Percentiles rank a stretch among this genome's conserved stretches.
These are phyloP conservation scores for Botia almorhae DNA, from an alignment of 2,797 vertebrate genomes.

Conservation along the genomic window DNA sequence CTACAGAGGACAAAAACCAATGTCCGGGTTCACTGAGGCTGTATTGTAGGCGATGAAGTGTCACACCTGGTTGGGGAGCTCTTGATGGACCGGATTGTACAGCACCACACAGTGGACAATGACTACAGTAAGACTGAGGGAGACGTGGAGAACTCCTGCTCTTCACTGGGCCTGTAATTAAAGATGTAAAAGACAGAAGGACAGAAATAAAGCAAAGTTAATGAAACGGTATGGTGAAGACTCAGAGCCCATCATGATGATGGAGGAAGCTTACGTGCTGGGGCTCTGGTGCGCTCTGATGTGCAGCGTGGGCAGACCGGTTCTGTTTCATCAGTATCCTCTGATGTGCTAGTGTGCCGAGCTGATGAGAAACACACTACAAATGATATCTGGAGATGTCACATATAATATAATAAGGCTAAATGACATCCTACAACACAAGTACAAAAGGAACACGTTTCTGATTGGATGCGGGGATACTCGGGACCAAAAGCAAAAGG, in stretches of 20 bases:
- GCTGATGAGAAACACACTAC: slow-evolving; percentile 51
- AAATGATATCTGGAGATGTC: background rate
- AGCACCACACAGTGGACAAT: slow-evolving; percentile 58
- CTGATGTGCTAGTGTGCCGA: slow-evolving; percentile 31
- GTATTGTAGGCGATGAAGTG: background rate
- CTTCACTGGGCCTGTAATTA: slow-evolving; percentile 40
- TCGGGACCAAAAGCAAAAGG: no score
- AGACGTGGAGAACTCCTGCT: slow-evolving; percentile 19
- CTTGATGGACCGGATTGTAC: slow-evolving; percentile 2
- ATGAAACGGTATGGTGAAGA: background rate
- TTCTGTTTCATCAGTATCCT: slow-evolving; percentile 53
- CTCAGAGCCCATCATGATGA: background rate
- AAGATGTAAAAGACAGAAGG: slow-evolving; percentile 18
- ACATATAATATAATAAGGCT: no score
- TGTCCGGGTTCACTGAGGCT: background rate
- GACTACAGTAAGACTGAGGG: slow-evolving; percentile 12
- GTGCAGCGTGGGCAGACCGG: slow-evolving; percentile 29
- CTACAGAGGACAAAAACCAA: background rate
- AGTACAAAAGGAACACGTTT: no score
- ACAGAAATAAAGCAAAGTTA: background rate
- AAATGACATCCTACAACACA: no score
- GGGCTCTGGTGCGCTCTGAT: background rate
- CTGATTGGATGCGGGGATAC: no score
- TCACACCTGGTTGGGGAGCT: slow-evolving; percentile 60
- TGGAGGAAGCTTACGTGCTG: slow-evolving; percentile 29